These are phyloP conservation scores for Chrysomallon squamiferum DNA, from an alignment of 1,140 invertebrate species.

Conservation along the genomic window DNA sequence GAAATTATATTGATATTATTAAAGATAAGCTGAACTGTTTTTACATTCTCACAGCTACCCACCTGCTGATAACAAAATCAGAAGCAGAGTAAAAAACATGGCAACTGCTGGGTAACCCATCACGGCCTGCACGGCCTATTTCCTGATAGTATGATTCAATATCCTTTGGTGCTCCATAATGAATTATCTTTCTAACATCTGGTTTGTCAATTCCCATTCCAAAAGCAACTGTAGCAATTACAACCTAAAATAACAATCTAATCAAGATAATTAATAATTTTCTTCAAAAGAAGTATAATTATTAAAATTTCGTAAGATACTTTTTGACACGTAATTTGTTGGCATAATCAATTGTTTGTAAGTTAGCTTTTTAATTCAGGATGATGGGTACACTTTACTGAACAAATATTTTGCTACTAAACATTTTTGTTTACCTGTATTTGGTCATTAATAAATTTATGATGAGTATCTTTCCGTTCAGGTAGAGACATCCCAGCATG, in stretches of 20 bases:
- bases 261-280: background rate
- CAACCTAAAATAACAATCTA: conserved; percentile 65
- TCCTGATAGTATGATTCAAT: conserved; percentile 93
- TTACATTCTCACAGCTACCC: too few species aligned
- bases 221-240: conserved; percentile 92
- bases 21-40: too few species aligned
- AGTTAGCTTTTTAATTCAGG: background rate
- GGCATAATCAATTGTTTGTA: background rate
- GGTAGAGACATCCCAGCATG: conserved; percentile 79
- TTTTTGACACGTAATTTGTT: background rate
- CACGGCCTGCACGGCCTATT: conserved; percentile 81
- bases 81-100: conserved; percentile 82
- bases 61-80: conserved; percentile 69
- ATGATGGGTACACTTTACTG: background rate
- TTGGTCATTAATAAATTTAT: conserved; percentile 77
- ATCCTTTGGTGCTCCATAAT: conserved; percentile 83
- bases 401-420: too few species aligned
- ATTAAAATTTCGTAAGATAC: background rate
- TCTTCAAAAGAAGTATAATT: background rate
- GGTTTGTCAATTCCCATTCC: conserved; percentile 99
- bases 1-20: too few species aligned
- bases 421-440: too few species aligned
- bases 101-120: conserved; percentile 83
- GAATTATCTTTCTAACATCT: conserved; percentile 88
- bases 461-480: conserved; percentile 74